A percentile compares a stretch with the other conserved stretches of the same genome.
These are phyloP conservation scores for Pteropus rufus DNA, from an alignment of 2,797 vertebrate species.

Conservation along the genomic window DNA sequence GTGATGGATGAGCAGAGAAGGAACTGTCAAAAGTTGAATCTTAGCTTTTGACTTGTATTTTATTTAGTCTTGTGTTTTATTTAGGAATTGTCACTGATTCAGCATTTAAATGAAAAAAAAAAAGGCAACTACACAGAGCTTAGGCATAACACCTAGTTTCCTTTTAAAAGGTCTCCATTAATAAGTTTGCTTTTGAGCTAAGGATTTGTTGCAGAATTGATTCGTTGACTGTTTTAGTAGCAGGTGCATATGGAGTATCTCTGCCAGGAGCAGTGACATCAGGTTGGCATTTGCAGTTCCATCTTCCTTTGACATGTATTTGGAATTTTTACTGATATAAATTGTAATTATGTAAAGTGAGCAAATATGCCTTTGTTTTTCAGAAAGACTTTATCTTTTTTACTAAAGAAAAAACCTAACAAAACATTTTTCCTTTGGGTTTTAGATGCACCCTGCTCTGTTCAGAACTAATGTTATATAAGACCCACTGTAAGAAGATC, in stretches of 20 bases:
- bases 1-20: background rate
- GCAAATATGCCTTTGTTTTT: background rate
- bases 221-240: background rate
- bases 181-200: background rate
- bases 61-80: background rate
- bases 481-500: background rate
- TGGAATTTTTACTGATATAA: background rate
- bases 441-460: background rate
- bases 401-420: background rate
- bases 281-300: background rate
- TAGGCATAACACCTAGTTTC: background rate
- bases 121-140: background rate
- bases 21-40: background rate
- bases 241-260: constrained; percentile 24
- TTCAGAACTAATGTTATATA: background rate
- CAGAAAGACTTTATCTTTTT: background rate
- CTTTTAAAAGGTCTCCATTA: background rate
- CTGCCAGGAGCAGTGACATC: background rate
- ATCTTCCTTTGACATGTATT: constrained; percentile 43
- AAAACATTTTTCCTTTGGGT: background rate
- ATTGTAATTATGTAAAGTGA: constrained; percentile 13
- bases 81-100: background rate
- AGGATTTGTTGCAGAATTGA: constrained; percentile 26
- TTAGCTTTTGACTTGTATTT: constrained; percentile 14
- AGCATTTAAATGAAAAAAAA: constrained; percentile 13